Base-by-base conservation (phyloP, 2,888 invertebrate genomes). In the Clitarchus hookeri region DNA sequence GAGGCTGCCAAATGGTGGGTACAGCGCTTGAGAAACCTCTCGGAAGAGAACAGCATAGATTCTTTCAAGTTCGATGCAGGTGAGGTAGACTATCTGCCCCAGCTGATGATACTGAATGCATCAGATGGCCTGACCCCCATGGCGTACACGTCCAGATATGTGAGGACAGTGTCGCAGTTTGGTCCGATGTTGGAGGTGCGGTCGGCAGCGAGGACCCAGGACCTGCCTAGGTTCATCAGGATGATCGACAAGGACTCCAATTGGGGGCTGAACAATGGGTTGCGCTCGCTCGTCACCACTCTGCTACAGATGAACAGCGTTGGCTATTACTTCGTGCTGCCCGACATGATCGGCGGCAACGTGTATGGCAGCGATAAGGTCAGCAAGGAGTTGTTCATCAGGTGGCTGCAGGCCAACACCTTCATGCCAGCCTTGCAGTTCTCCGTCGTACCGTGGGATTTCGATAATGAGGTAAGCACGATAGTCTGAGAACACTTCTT, bases 61-160 rank as follows among this genome's bases (percentile, higher is more conserved):
- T 94, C 95, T 87, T 94, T 96, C 88, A 97, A 97, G 91, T 97
- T 97, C 89, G 96, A 97, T 89, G 97, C 96, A 82, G 97, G 97
- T 44, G 96, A 97, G 91, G 92, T 93, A 0, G 94, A 94, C 88
- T 96, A 94, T 94, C 91, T 94, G 80, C 95, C 95, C 54, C 93
- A 94, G 91, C 92, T 94, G 88, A 92, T 95, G 0, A 91, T 93
- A 0, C 92, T 95, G 54, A 93, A 91, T 77, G 94, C 93, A 0
- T 92, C 93, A 80, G 90, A 91, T 1, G 93, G 94, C 53, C 88
- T 93, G 0, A 93, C 93, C 79, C 95, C 95, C 0, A 94, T 93
- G 13, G 91, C 93, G 88, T 92, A 93, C 85, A 94, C 94, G 8
- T 91, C 91, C 27, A 89, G 92, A 0, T 96, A 94, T 89, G 93